Evolutionary conservation across 2,888 invertebrate genomes (phyloP).

Genomic region (Hipparchia semele): DNA sequence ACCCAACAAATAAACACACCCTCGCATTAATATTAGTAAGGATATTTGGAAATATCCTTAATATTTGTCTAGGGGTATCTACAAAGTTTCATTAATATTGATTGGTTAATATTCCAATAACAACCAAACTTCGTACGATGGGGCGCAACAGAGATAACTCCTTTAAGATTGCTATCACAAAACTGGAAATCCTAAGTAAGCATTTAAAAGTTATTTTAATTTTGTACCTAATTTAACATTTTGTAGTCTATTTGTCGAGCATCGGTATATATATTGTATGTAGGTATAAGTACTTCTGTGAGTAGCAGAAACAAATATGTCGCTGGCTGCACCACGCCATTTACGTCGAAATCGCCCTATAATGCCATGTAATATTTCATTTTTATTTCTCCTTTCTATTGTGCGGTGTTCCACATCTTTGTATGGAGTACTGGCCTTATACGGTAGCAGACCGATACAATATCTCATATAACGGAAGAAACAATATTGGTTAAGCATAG

Average conservation of each 20-base stretch:
- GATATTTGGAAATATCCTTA: too few relatives aligned
- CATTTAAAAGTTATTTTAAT: not conserved
- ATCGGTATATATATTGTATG: not conserved
- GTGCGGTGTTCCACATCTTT: conserved; percentile 18
- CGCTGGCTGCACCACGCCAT: conserved; percentile 56
- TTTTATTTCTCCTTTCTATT: conserved; percentile 34
- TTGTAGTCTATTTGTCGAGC: not conserved
- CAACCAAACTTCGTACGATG: too few relatives aligned
- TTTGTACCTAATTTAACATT: not conserved
- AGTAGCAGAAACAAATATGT: conserved; percentile 46
- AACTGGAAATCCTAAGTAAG: not conserved
- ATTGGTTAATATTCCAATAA: too few relatives aligned
- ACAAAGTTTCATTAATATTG: too few relatives aligned
- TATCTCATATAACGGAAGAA: not conserved
- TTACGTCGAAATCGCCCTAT: conserved; percentile 49
- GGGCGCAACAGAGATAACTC: too few relatives aligned
- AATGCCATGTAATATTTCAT: conserved; percentile 34
- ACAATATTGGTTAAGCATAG: not conserved
- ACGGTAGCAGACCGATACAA: conserved; percentile 1
- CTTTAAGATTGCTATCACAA: too few relatives aligned
- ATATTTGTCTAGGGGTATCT: too few relatives aligned
- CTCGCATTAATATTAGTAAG: too few relatives aligned
- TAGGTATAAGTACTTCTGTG: conserved; percentile 1
- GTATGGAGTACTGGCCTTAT: conserved; percentile 23
- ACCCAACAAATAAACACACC: too few relatives aligned